phyloP scores from a whole-genome alignment of 1,140 invertebrate species.

The Scaptomyza hsui region DNA sequence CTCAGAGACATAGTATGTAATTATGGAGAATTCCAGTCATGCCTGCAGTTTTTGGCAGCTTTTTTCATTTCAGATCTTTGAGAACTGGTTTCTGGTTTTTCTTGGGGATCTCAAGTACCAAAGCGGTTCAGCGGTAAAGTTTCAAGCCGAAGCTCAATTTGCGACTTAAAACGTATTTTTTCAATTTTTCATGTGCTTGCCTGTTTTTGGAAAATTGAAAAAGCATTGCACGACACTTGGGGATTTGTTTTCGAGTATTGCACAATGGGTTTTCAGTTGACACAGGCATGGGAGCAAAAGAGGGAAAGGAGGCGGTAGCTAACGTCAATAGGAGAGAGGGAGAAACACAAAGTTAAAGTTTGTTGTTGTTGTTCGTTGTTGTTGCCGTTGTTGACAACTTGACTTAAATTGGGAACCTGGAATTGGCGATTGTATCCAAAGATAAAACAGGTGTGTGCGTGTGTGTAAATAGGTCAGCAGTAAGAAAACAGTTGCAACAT shows the following conservation, averaged over 20 bases:
- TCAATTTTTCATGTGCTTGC: conserved; percentile 68
- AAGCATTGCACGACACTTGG: conserved; percentile 67
- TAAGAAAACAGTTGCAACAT: conserved; percentile 36
- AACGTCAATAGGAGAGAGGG: conserved; percentile 1
- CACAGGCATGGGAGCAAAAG: neutral
- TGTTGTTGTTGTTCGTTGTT: conserved; percentile 32
- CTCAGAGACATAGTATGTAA: neutral
- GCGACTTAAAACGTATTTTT: conserved; percentile 39
- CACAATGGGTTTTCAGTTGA: conserved; percentile 43
- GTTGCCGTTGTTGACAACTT: conserved; percentile 40
- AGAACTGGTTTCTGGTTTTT: conserved; percentile 61
- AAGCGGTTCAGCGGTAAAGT: conserved; percentile 38
- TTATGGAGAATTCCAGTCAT: conserved; percentile 35
- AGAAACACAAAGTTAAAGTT: conserved; percentile 17
- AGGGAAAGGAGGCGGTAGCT: neutral
- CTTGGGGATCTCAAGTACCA: conserved; percentile 17
- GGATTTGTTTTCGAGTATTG: conserved; percentile 44
- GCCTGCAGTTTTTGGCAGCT: conserved; percentile 43
- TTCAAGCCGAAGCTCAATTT: conserved; percentile 26
- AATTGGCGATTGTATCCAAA: neutral
- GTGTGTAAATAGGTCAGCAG: conserved; percentile 35
- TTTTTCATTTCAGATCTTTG: conserved; percentile 15
- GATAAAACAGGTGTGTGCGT: conserved; percentile 19
- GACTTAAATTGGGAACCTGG: conserved; percentile 19
- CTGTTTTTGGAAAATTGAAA: conserved; percentile 69